These are phyloP conservation scores for Silurus meridionalis DNA, from an alignment of 2,113 vertebrate species.

Conservation along the genomic window DNA sequence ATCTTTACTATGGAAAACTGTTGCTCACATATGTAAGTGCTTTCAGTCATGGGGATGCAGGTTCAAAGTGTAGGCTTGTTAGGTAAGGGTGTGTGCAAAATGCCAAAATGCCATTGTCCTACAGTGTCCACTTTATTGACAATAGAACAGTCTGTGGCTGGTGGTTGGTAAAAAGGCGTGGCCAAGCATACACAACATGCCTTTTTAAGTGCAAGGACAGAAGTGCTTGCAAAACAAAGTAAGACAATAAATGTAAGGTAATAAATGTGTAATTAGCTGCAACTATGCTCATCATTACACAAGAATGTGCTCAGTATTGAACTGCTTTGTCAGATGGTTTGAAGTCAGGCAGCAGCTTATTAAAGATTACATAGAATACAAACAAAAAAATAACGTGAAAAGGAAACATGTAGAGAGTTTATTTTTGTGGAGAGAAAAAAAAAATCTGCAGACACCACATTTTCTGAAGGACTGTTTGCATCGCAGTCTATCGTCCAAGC, in stretches of 20 bases:
- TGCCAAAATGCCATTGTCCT: background rate
- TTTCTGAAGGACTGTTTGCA: background rate
- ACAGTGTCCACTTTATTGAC: background rate
- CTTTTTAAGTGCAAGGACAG: background rate
- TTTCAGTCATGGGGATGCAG: slow-evolving; percentile 6
- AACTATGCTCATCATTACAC: background rate
- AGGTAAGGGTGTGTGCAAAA: background rate
- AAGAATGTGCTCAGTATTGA: background rate
- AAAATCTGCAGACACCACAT: background rate
- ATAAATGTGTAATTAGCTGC: too few species aligned
- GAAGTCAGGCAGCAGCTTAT: background rate
- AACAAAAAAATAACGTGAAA: too few species aligned
- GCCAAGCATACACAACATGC: background rate
- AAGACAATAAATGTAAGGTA: background rate
- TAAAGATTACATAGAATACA: background rate
- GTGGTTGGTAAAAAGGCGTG: background rate
- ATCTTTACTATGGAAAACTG: background rate
- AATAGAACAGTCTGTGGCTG: background rate
- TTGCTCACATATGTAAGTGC: background rate
- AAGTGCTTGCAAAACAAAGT: background rate
- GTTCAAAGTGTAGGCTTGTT: too few species aligned
- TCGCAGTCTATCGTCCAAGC: background rate
- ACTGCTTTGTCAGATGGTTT: background rate
- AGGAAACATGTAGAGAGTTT: background rate
- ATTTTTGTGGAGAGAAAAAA: background rate